Conservation (phyloP, 2,797 vertebrate species). For the Lindbergichthys nudifrons region DNA sequence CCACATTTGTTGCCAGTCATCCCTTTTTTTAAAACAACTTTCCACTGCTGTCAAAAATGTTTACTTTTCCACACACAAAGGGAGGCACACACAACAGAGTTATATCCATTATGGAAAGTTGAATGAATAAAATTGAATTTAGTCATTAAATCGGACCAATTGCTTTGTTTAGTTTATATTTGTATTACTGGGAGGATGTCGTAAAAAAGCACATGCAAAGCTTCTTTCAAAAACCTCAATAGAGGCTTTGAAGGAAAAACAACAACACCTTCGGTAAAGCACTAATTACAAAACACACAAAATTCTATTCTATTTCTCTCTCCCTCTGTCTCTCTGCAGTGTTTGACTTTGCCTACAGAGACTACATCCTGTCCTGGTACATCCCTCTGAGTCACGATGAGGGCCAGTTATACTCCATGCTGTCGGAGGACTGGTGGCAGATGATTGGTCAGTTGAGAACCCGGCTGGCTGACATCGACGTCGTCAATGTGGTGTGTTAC, state of each 20-base stretch:
- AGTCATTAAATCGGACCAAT: no score
- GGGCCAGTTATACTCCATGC: slow-evolving; percentile 93
- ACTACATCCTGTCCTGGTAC: slow-evolving; percentile 98
- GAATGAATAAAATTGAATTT: no score
- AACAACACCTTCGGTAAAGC: no score
- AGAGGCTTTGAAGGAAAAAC: no score
- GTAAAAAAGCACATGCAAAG: no score
- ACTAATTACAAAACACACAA: neutral
- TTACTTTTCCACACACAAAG: neutral
- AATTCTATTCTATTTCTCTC: neutral
- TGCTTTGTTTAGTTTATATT: no score
- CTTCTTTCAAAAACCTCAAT: no score
- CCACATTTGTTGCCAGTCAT: neutral
- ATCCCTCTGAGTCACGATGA: slow-evolving; percentile 91
- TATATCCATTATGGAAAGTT: no score
- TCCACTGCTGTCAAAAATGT: no score
- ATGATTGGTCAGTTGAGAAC: slow-evolving; percentile 90
- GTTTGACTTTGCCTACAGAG: slow-evolving; percentile 96
- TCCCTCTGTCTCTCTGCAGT: slow-evolving; percentile 77
- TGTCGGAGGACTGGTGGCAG: slow-evolving; percentile 97
- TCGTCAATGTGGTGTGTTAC: slow-evolving; percentile 94
- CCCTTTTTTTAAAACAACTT: neutral
- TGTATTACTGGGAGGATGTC: no score
- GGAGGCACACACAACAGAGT: no score
- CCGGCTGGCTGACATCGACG: slow-evolving; percentile 90